A percentile compares a stretch with the other conserved stretches of the same genome.
Conservation (phyloP, 2,113 vertebrate species). For the Helogale parvula region DNA sequence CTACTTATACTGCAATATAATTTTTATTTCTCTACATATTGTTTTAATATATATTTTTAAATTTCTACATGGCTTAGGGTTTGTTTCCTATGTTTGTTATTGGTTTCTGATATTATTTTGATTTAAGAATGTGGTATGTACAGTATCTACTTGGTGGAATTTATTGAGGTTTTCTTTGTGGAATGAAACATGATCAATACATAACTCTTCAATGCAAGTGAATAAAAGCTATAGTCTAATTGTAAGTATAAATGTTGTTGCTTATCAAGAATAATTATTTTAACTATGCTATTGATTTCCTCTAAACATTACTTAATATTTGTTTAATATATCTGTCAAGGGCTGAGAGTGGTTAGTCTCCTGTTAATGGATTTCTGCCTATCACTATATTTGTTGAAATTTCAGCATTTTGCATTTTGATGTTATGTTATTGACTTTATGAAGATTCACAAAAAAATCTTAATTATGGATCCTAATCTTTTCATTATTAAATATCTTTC, state of each 20-base stretch:
- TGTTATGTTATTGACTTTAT: background rate
- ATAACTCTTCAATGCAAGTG: background rate
- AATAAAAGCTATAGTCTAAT: background rate
- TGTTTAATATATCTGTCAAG: background rate
- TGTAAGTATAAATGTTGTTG: background rate
- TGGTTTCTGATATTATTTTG: background rate
- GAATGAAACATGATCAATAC: background rate
- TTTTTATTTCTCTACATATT: constrained; percentile 4
- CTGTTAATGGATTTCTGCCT: background rate
- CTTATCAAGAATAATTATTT: constrained; percentile 44
- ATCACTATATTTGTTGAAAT: background rate
- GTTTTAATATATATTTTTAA: background rate
- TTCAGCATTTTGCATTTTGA: constrained; percentile 11
- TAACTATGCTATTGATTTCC: background rate
- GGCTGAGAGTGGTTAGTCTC: background rate
- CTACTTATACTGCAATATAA: background rate
- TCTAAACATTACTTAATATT: constrained; percentile 13
- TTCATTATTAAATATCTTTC: background rate
- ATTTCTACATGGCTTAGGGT: background rate
- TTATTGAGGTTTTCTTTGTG: background rate
- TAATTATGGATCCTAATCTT: background rate
- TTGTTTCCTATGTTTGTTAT: background rate
- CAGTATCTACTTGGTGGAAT: background rate
- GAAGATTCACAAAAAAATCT: background rate
- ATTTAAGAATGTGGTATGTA: background rate